Conservation (phyloP, 2,113 vertebrate genomes). For the Sorex araneus region DNA sequence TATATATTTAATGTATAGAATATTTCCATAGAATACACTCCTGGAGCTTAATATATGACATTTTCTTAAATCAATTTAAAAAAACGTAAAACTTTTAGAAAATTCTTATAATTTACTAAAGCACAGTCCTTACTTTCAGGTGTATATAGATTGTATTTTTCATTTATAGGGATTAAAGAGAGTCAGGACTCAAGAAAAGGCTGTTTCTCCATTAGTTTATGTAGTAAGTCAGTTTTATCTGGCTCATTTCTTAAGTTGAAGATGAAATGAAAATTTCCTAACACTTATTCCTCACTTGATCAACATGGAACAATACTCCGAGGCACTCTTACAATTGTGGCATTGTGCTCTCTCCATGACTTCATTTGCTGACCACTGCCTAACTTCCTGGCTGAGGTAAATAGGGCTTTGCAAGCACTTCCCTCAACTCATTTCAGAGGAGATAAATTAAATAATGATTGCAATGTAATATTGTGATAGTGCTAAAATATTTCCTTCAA, state of each 20-base stretch:
- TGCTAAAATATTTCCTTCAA: constrained; percentile 93
- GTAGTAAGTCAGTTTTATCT: constrained; percentile 57
- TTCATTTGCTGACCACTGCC: constrained; percentile 89
- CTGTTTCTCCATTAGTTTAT: constrained; percentile 82
- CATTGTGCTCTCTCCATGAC: constrained; percentile 90
- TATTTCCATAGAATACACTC: constrained; percentile 29
- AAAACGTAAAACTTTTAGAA: constrained; percentile 74
- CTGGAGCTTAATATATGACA: constrained; percentile 34
- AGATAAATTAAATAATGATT: constrained; percentile 94
- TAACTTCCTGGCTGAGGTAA: constrained; percentile 91
- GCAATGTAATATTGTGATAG: constrained; percentile 93
- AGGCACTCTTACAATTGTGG: constrained; percentile 88
- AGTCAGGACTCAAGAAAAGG: constrained; percentile 83
- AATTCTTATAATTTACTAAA: constrained; percentile 86
- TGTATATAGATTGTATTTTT: constrained; percentile 87
- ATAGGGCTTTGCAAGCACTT: constrained; percentile 89
- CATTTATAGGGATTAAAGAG: constrained; percentile 53
- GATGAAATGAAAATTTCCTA: constrained; percentile 85
- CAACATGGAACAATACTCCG: constrained; percentile 87
- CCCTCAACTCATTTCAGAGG: constrained; percentile 89
- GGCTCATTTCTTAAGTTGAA: constrained; percentile 60
- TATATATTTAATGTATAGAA: not conserved
- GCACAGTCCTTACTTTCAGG: constrained; percentile 85
- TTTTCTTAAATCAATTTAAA: constrained; percentile 57
- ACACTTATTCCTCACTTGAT: constrained; percentile 84